phyloP scores from a whole-genome alignment of 2,113 vertebrate genomes.

The Periophthalmus modestus region DNA sequence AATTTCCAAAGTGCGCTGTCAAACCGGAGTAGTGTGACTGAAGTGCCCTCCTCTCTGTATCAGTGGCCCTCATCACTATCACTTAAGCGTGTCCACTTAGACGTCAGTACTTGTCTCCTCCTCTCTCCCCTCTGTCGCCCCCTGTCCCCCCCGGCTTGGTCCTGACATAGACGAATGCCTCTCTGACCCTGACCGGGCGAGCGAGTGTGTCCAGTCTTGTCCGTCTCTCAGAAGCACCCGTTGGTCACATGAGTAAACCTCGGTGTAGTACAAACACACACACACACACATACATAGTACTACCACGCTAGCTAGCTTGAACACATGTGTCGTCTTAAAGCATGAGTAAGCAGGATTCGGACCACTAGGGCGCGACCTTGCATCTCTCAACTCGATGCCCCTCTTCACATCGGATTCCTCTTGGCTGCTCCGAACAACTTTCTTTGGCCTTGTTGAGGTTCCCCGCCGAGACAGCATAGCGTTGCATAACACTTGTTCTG shows the following conservation, averaged over 20 bases:
- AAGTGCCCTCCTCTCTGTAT: background rate
- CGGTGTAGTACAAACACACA: constrained; percentile 9
- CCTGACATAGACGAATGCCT: constrained; percentile 60
- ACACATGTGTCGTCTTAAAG: constrained; percentile 35
- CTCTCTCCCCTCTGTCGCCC: constrained; percentile 46
- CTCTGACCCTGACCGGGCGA: background rate
- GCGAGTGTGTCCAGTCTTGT: constrained; percentile 47
- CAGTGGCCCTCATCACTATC: background rate
- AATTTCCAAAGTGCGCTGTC: background rate
- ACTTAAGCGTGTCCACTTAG: constrained; percentile 12
- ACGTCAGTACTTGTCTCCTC: constrained; percentile 16
- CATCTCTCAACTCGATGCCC: constrained; percentile 37
- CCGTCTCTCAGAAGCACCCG: constrained; percentile 55
- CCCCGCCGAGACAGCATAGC: constrained; percentile 13
- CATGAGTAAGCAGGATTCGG: constrained; percentile 60
- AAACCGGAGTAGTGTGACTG: background rate
- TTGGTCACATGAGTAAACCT: constrained; percentile 68
- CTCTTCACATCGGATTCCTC: constrained; percentile 63
- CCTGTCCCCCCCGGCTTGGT: constrained; percentile 50
- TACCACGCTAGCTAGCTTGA: constrained; percentile 13
- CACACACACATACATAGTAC: background rate
- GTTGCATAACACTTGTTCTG: constrained; percentile 37
- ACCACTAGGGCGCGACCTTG: constrained; percentile 63
- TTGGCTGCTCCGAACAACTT: constrained; percentile 30
- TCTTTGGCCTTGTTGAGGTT: constrained; percentile 6